Conservation (phyloP, 2,888 invertebrate species). For the Atherix ibis region DNA sequence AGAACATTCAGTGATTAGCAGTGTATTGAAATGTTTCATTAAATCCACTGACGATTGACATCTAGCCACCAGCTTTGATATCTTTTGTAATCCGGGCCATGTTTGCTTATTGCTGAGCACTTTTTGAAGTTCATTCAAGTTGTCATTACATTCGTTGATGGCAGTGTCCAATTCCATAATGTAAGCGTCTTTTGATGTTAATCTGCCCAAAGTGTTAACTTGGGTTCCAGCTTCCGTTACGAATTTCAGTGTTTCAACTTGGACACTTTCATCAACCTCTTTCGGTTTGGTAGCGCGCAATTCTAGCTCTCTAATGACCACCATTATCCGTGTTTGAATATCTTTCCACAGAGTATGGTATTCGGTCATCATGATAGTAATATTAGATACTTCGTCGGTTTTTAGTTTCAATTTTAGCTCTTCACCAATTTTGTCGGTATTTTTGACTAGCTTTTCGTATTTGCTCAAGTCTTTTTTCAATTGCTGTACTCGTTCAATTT, state of each 20-base stretch:
- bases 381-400: slow-evolving; percentile 37
- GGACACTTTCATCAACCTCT: slow-evolving; percentile 42
- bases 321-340: slow-evolving; percentile 37
- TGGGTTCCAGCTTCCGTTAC: slow-evolving; percentile 66
- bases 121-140: slow-evolving; percentile 49
- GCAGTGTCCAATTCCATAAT: slow-evolving; percentile 58
- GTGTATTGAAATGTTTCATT: slow-evolving; percentile 59
- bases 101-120: slow-evolving; percentile 41
- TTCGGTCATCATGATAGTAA: slow-evolving; percentile 46
- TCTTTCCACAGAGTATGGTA: slow-evolving; percentile 48
- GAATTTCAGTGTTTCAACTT: slow-evolving; percentile 60
- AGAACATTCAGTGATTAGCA: slow-evolving; percentile 58
- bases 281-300: slow-evolving; percentile 21
- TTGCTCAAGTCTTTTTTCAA: slow-evolving; percentile 41
- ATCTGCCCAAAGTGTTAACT: slow-evolving; percentile 57
- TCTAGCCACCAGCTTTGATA: slow-evolving; percentile 58
- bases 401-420: slow-evolving; percentile 41
- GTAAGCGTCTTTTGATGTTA: slow-evolving; percentile 71
- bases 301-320: slow-evolving; percentile 32
- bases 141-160: slow-evolving; percentile 50
- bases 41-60: slow-evolving; percentile 70
- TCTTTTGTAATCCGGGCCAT: slow-evolving; percentile 49
- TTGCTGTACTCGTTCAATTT: slow-evolving; percentile 24
- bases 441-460: slow-evolving; percentile 36
- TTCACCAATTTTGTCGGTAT: slow-evolving; percentile 43